Base-by-base conservation (phyloP, 2,888 invertebrate species). In the Pyrochroa serraticornis region DNA sequence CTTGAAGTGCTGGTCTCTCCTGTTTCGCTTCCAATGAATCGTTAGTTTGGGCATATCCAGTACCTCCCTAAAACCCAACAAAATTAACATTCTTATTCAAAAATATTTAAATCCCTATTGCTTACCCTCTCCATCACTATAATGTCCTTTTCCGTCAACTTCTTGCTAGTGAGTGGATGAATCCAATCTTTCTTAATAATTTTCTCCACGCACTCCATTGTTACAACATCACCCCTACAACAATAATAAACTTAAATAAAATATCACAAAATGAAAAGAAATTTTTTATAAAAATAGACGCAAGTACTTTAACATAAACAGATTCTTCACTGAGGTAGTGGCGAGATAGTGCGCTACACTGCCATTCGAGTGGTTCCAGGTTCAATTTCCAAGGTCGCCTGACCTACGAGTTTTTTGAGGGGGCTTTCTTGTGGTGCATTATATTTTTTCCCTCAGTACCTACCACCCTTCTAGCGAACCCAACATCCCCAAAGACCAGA, bases 141-240 rank as follows among this genome's bases (percentile, higher is more conserved):
- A 30, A 99, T 93, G 75, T 99, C 99, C 68, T 88, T 90, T 62
- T 97, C 95, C 45, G 85, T 89, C 5, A 96, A 76, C 75, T 90
- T 91, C 58, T 92, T 86, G 50, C 88, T 89, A 46, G 93, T 96
- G 13, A 96, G 83, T 0, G 99, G 99, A 81, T 99, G 97, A 13
- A 92, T 82, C 97, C 95, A 95, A 77, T 99, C 98, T 72, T 94
- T 96, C 72, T 92, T 95, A 49, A 99, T 94, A 9, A 99, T 84
- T 75, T 95, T 97, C 71, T 98, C 97, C 3, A 97, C 89, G 80
- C 97, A 97, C 76, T 97, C 97, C 87, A 94, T 85, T 0, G 97
- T 97, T 1, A 99, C 91, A 5, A 99, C 94, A 82, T 93, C 89
- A 1, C 98, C 97, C 0, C 97, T 97, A 75, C 68, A 38, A 22